Evolutionary conservation across 2,113 vertebrate species (phyloP).

Genomic region (Nettapus auritus): DNA sequence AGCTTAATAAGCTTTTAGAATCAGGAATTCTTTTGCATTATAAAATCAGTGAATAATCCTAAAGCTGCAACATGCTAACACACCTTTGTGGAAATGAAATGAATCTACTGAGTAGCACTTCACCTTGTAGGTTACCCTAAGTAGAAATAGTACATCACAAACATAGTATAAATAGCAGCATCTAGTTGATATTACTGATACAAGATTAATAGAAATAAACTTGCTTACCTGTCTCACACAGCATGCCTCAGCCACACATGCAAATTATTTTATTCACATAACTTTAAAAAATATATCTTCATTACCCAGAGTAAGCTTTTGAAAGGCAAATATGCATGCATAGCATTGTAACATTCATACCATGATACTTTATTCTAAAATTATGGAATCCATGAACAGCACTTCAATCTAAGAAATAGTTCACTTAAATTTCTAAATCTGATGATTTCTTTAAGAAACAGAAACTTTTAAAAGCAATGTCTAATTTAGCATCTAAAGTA

Average conservation of each 20-base stretch:
- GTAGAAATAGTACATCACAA: background rate
- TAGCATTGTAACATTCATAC: slow-evolving; percentile 79
- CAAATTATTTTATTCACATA: slow-evolving; percentile 78
- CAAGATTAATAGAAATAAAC: slow-evolving; percentile 58
- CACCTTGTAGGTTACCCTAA: slow-evolving; percentile 35
- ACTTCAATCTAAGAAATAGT: slow-evolving; percentile 66
- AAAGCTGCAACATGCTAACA: slow-evolving; percentile 49
- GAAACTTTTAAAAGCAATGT: background rate
- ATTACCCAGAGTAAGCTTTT: slow-evolving; percentile 77
- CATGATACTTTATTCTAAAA: slow-evolving; percentile 60
- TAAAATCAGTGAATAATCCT: slow-evolving; percentile 21
- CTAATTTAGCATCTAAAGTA: slow-evolving; percentile 15
- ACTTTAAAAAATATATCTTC: slow-evolving; percentile 70
- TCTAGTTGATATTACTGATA: slow-evolving; percentile 7
- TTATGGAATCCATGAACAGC: slow-evolving; percentile 77
- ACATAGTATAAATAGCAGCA: slow-evolving; percentile 41
- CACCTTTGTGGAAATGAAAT: slow-evolving; percentile 78
- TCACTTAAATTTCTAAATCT: slow-evolving; percentile 26
- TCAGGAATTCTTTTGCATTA: slow-evolving; percentile 16
- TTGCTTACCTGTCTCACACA: slow-evolving; percentile 83
- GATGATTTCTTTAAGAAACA: slow-evolving; percentile 26
- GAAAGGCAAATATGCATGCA: slow-evolving; percentile 80
- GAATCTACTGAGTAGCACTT: slow-evolving; percentile 63
- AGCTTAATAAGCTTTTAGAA: background rate
- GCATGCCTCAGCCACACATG: slow-evolving; percentile 88